Conservation (phyloP, 2,113 vertebrate genomes). For the Labrus mixtus region DNA sequence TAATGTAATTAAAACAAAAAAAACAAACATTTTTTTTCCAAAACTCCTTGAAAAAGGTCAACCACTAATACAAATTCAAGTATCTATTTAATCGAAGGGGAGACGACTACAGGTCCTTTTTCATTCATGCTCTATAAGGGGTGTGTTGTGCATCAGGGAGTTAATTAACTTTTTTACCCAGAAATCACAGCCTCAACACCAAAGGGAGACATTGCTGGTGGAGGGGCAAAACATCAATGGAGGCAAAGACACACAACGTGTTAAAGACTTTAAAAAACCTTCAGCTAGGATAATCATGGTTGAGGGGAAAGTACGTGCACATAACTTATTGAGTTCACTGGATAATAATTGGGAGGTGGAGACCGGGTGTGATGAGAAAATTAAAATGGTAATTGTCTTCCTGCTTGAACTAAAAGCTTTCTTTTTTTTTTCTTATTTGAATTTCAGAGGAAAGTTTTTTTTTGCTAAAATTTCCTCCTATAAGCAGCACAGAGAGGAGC, state of each 20-base stretch:
- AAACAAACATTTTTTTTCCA: too few species aligned
- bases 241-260: neutral
- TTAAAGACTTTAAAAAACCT: slow-evolving; percentile 15
- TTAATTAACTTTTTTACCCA: neutral
- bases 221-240: neutral
- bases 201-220: neutral
- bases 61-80: too few species aligned
- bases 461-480: slow-evolving; percentile 1
- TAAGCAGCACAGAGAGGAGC: neutral
- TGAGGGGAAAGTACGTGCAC: slow-evolving; percentile 32
- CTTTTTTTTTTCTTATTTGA: slow-evolving; percentile 21
- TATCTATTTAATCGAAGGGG: neutral
- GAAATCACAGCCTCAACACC: neutral
- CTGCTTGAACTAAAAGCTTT: slow-evolving; percentile 33
- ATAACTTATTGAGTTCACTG: slow-evolving; percentile 26
- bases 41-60: too few species aligned
- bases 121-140: neutral
- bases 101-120: neutral
- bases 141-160: too few species aligned
- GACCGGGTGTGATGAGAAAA: slow-evolving; percentile 38
- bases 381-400: slow-evolving; percentile 48
- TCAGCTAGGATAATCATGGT: slow-evolving; percentile 27
- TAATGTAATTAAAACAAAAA: too few species aligned
- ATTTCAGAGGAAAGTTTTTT: slow-evolving; percentile 5
- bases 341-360: slow-evolving; percentile 30